Evolutionary conservation across 2,797 vertebrate species (phyloP).

Genomic region (Dromococcyx pavoninus): DNA sequence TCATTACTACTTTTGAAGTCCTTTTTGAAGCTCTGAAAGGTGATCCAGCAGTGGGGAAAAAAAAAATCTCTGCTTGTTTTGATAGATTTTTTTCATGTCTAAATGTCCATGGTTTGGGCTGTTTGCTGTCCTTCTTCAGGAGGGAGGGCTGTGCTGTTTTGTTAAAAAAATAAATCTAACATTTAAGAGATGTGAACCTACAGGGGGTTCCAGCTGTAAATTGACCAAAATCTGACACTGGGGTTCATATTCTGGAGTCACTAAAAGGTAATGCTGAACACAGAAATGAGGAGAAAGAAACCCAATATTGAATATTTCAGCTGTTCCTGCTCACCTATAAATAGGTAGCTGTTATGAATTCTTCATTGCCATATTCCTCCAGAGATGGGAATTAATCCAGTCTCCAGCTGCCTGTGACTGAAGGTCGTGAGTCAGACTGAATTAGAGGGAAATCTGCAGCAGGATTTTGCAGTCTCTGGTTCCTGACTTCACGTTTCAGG

Average conservation of each 20-base stretch:
- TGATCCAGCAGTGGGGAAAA: neutral
- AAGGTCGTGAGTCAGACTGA: slow-evolving; percentile 59
- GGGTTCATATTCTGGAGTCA: neutral
- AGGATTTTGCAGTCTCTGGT: neutral
- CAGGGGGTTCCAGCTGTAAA: neutral
- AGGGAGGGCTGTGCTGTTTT: neutral
- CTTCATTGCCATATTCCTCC: neutral
- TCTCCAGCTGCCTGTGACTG: slow-evolving; percentile 51
- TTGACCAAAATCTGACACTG: neutral
- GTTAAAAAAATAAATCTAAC: neutral
- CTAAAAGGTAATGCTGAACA: neutral
- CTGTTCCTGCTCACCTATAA: slow-evolving; percentile 39
- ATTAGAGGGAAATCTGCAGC: slow-evolving; percentile 46
- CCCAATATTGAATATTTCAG: neutral
- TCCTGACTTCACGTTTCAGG: slow-evolving; percentile 54
- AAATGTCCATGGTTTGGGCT: neutral
- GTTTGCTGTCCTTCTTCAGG: neutral
- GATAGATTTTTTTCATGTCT: neutral
- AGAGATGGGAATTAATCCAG: slow-evolving; percentile 53
- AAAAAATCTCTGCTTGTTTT: neutral
- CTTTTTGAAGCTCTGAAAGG: neutral
- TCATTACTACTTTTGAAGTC: neutral
- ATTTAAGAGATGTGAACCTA: neutral
- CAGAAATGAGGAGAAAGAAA: neutral
- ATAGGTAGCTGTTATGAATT: slow-evolving; percentile 53